Percentiles rank a stretch among this genome's conserved stretches.
These are phyloP conservation scores for Anolis carolinensis DNA, from an alignment of 2,113 vertebrate species.

Conservation along the genomic window DNA sequence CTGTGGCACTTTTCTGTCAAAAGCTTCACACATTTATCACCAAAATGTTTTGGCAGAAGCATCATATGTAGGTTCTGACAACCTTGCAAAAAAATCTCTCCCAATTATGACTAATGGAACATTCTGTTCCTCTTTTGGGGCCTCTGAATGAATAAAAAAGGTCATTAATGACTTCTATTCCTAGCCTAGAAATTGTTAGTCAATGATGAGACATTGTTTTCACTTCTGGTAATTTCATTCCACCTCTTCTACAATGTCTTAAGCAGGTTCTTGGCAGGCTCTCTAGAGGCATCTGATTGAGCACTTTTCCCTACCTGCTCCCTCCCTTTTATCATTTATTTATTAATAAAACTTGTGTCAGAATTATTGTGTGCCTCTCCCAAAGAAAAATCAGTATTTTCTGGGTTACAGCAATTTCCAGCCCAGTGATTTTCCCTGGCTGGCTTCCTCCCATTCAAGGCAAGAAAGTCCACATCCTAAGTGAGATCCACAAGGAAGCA, in stretches of 20 bases:
- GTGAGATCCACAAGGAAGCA: too few relatives aligned
- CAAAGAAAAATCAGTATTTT: too few relatives aligned
- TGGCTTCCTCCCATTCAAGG: too few relatives aligned
- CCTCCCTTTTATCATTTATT: background rate
- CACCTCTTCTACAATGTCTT: constrained; percentile 58
- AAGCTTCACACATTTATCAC: constrained; percentile 73
- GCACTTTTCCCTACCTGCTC: background rate
- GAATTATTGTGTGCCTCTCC: background rate
- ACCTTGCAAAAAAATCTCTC: constrained; percentile 74
- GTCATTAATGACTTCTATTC: constrained; percentile 80
- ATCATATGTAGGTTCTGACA: constrained; percentile 82
- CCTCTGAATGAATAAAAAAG: constrained; percentile 83
- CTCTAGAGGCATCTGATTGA: background rate
- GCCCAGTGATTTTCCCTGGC: too few relatives aligned
- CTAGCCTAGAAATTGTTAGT: constrained; percentile 77
- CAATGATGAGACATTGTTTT: constrained; percentile 67
- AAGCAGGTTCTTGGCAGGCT: constrained; percentile 18
- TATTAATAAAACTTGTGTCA: background rate
- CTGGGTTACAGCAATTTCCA: too few relatives aligned
- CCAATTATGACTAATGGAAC: constrained; percentile 84
- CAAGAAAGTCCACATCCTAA: too few relatives aligned
- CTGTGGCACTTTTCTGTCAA: constrained; percentile 76
- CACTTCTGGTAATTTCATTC: constrained; percentile 70
- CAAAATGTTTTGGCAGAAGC: constrained; percentile 84
- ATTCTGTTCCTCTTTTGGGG: constrained; percentile 78